A percentile compares a stretch with the other conserved stretches of the same genome.
Conservation (phyloP, 2,797 vertebrate species). For the Karalla daura region DNA sequence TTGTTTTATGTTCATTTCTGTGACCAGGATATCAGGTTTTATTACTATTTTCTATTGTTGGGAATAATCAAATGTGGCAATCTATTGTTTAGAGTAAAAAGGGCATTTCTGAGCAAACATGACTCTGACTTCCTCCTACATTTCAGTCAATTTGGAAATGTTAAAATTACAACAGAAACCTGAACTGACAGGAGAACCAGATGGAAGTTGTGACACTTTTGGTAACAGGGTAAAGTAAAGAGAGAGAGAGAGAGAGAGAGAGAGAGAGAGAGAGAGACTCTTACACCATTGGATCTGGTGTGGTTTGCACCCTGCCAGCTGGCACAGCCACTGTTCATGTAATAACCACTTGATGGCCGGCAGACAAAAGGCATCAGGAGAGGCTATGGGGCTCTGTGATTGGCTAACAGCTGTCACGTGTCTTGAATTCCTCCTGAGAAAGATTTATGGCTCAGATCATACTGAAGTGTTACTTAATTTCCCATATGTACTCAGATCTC, state of each 20-base stretch:
- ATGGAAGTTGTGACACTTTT: conserved; percentile 4
- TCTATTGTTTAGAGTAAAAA: background rate
- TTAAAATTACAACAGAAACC: conserved; percentile 1
- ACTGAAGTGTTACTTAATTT: conserved; percentile 13
- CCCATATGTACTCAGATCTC: background rate
- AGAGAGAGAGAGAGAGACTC: background rate
- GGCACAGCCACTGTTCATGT: background rate
- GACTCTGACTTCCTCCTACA: background rate
- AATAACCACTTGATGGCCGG: background rate
- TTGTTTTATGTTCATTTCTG: background rate
- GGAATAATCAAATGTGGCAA: background rate
- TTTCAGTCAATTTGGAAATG: background rate
- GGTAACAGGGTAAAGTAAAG: background rate
- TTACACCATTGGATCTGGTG: background rate
- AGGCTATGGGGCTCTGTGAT: background rate
- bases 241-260: background rate
- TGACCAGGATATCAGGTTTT: background rate
- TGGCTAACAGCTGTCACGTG: conserved; percentile 32
- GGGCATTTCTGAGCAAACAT: background rate
- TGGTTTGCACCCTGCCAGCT: conserved; percentile 6
- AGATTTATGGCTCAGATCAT: conserved; percentile 20
- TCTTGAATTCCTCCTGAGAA: background rate
- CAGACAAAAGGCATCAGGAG: conserved; percentile 32
- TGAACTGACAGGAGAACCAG: background rate
- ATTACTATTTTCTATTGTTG: background rate